These are phyloP conservation scores for Sebastolobus altivelis DNA, from an alignment of 2,797 vertebrate genomes.

Conservation along the genomic window DNA sequence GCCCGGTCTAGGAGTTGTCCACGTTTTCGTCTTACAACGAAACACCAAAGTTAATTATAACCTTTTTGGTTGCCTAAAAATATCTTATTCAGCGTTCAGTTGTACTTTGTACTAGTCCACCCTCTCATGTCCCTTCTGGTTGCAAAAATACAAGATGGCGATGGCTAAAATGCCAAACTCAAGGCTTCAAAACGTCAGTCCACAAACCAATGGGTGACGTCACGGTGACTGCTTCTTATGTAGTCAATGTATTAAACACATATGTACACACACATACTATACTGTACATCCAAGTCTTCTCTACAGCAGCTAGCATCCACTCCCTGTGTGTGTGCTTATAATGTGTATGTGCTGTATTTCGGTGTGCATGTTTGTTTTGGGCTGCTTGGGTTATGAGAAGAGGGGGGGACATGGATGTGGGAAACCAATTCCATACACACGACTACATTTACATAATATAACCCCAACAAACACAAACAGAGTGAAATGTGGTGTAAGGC, in stretches of 20 bases:
- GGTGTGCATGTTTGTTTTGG: constrained; percentile 32
- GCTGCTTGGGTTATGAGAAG: constrained; percentile 19
- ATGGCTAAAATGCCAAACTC: too few species aligned
- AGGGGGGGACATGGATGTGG: not conserved
- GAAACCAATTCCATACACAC: constrained; percentile 36
- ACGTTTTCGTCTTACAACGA: too few species aligned
- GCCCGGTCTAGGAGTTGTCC: too few species aligned
- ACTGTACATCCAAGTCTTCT: not conserved
- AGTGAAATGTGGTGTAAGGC: constrained; percentile 15
- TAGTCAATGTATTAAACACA: not conserved
- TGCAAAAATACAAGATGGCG: too few species aligned
- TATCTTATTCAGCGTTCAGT: too few species aligned
- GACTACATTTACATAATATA: constrained; percentile 43
- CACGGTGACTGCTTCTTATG: not conserved
- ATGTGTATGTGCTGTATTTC: not conserved
- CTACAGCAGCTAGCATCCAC: not conserved
- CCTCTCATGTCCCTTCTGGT: too few species aligned
- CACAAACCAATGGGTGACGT: not conserved
- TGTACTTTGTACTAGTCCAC: too few species aligned
- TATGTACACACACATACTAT: not conserved
- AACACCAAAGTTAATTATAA: too few species aligned
- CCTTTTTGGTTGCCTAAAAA: too few species aligned
- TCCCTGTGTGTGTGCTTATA: constrained; percentile 3
- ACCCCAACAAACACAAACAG: constrained; percentile 35
- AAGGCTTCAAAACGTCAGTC: not conserved